These are phyloP conservation scores for Rhinichthys klamathensis DNA, from an alignment of 2,113 vertebrate species.

Conservation along the genomic window DNA sequence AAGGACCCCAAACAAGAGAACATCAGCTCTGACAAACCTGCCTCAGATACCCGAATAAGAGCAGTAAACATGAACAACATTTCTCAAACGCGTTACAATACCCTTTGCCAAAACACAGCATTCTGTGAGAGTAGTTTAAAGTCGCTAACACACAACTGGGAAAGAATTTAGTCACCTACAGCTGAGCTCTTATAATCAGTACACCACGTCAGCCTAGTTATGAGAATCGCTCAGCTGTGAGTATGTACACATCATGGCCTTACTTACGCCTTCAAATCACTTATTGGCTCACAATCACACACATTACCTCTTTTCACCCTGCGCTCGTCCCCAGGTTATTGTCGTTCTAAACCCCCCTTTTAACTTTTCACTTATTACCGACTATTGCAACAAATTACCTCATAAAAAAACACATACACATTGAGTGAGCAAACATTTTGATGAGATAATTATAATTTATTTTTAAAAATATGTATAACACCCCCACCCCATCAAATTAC, in stretches of 20 bases:
- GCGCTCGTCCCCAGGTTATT: no score
- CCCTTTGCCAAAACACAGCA: background rate
- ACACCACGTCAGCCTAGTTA: background rate
- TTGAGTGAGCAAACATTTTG: no score
- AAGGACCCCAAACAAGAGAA: no score
- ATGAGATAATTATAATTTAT: no score
- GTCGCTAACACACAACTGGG: background rate
- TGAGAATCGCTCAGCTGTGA: constrained; percentile 20
- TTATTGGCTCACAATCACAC: background rate
- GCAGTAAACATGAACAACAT: background rate
- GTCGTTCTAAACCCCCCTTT: no score
- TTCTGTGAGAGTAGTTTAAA: background rate
- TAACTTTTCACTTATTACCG: no score
- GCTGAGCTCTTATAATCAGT: background rate
- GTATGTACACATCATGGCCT: background rate
- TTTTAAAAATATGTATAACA: no score
- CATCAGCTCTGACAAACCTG: background rate
- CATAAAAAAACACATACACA: no score
- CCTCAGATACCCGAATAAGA: background rate
- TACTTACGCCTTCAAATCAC: background rate
- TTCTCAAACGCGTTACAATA: background rate
- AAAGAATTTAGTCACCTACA: background rate
- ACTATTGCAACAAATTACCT: no score
- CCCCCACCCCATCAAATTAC: no score
- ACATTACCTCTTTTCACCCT: no score